phyloP scores from a whole-genome alignment of 2,113 vertebrate species.

The Panthera uncia region DNA sequence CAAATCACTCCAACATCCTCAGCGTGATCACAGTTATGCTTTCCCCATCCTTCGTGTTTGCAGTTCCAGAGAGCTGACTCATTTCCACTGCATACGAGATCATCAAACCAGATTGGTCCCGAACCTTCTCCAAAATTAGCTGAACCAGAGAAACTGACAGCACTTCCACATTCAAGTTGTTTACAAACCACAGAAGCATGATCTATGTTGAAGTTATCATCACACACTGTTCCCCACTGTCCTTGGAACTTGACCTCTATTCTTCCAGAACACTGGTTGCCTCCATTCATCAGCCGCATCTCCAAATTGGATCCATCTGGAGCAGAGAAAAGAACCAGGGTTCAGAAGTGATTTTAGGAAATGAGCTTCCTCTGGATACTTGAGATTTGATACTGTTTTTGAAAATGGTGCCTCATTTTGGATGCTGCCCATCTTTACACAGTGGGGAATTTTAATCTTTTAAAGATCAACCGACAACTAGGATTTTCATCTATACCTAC shows the following conservation, averaged over 20 bases:
- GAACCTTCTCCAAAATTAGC: slow-evolving; percentile 81
- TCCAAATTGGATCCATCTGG: slow-evolving; percentile 75
- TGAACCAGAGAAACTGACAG: slow-evolving; percentile 72
- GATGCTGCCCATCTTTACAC: not conserved
- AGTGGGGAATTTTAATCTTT: not conserved
- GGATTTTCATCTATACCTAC: not conserved
- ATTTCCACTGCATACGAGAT: slow-evolving; percentile 77
- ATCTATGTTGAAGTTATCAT: slow-evolving; percentile 78
- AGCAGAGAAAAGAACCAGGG: not conserved
- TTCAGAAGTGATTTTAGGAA: not conserved
- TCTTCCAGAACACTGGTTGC: slow-evolving; percentile 77
- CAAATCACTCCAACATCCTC: slow-evolving; percentile 83
- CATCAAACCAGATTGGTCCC: slow-evolving; percentile 84
- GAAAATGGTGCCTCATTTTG: not conserved
- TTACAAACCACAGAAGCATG: slow-evolving; percentile 83
- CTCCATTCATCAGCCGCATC: slow-evolving; percentile 75
- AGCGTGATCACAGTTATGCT: slow-evolving; percentile 79
- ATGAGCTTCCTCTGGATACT: not conserved
- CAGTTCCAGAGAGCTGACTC: slow-evolving; percentile 84
- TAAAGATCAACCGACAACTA: not conserved
- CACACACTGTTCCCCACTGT: slow-evolving; percentile 85
- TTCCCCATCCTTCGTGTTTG: slow-evolving; percentile 75
- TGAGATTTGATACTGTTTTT: not conserved
- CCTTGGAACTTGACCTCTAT: slow-evolving; percentile 83
- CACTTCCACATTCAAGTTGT: slow-evolving; percentile 80